Evolutionary conservation across 2,797 vertebrate species (phyloP).

Genomic region (Enteromius mattozi): DNA sequence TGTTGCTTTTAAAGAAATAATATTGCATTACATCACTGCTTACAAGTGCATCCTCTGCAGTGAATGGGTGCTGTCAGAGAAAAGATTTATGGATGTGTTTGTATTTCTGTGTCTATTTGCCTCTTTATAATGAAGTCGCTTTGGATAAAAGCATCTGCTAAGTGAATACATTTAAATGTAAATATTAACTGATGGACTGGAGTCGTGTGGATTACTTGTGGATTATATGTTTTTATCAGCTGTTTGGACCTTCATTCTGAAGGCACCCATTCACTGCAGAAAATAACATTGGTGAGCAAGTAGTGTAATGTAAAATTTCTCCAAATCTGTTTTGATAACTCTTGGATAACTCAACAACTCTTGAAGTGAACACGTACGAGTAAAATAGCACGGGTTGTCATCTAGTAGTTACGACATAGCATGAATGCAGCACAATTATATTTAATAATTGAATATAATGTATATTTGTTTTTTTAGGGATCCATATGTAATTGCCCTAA

Average conservation of each 20-base stretch:
- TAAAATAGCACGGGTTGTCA: neutral
- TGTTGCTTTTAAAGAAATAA: neutral
- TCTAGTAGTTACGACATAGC: neutral
- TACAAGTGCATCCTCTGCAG: neutral
- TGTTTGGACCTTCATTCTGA: neutral
- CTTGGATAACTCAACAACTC: neutral
- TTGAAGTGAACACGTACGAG: neutral
- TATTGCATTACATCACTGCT: neutral
- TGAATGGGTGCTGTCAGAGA: neutral
- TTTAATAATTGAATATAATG: neutral
- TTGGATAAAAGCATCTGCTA: no score
- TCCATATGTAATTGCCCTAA: slow-evolving; percentile 87
- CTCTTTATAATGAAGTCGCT: no score
- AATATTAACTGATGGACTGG: neutral
- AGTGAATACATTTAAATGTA: no score
- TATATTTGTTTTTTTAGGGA: slow-evolving; percentile 78
- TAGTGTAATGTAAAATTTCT: neutral
- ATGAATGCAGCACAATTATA: neutral
- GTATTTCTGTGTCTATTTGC: no score
- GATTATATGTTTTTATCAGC: no score
- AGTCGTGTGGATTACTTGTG: neutral
- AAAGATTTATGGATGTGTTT: neutral
- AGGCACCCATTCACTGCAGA: no score
- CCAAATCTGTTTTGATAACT: neutral
- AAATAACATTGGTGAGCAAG: neutral